Evolutionary conservation across 2,113 vertebrate genomes (phyloP).

Genomic region (Phrynocephalus versicolor): DNA sequence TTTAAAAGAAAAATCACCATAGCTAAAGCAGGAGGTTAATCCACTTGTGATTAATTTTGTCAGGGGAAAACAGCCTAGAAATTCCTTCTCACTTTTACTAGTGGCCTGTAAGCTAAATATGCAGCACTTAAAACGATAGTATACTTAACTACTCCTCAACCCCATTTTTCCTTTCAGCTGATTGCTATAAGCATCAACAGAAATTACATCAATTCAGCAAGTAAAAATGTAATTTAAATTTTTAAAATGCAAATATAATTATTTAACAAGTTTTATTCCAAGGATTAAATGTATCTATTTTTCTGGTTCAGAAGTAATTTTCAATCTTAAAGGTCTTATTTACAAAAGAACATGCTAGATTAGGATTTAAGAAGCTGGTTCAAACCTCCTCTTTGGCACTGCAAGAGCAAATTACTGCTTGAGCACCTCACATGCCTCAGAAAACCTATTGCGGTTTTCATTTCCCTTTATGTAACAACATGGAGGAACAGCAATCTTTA

Average conservation of each 20-base stretch:
- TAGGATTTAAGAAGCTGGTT: neutral
- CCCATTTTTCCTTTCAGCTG: neutral
- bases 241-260: neutral
- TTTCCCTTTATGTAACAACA: no score
- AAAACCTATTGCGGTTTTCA: no score
- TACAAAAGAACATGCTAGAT: neutral
- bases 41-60: neutral
- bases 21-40: neutral
- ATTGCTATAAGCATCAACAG: neutral
- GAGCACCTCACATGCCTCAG: no score
- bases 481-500: no score
- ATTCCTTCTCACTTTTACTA: neutral
- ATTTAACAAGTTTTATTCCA: constrained; percentile 1
- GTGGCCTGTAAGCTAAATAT: neutral
- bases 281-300: neutral
- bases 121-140: neutral
- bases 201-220: neutral
- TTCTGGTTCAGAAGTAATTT: neutral
- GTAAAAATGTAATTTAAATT: neutral
- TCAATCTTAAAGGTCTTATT: neutral
- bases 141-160: neutral
- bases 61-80: neutral
- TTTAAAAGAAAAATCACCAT: neutral
- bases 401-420: no score
- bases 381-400: no score